A percentile compares a stretch with the other conserved stretches of the same genome.
Evolutionary conservation across 2,888 invertebrate species (phyloP).

Genomic region (Galeopsomyia nigrocyanea): DNA sequence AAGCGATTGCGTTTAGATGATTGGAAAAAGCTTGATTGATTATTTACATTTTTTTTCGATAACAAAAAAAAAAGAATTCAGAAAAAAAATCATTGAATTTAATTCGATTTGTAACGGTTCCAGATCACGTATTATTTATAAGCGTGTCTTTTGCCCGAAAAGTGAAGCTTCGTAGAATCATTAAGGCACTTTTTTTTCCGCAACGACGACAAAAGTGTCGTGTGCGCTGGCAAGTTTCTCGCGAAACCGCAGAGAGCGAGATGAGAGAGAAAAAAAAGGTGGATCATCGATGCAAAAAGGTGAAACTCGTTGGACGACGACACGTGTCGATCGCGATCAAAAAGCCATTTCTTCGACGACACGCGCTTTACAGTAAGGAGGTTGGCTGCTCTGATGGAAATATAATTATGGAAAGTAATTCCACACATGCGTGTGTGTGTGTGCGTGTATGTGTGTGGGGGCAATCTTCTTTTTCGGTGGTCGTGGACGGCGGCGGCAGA

Average conservation of each 20-base stretch:
- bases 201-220: background rate
- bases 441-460: background rate
- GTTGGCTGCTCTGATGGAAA: constrained; percentile 6
- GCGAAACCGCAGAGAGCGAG: constrained; percentile 1
- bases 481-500: background rate
- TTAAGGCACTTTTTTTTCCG: constrained; percentile 10
- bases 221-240: constrained; percentile 12
- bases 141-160: background rate
- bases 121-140: background rate
- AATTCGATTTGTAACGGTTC: constrained; percentile 7
- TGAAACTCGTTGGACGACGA: background rate
- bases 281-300: too few relatives aligned
- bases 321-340: constrained; percentile 41
- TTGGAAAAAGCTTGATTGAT: too few relatives aligned
- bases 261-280: too few relatives aligned
- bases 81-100: background rate
- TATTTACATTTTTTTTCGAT: too few relatives aligned
- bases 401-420: constrained; percentile 37
- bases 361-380: too few relatives aligned
- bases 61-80: too few relatives aligned
- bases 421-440: background rate
- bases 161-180: constrained; percentile 31
- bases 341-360: constrained; percentile 25
- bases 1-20: too few relatives aligned
- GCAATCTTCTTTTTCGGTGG: background rate